These are phyloP conservation scores for Thinocorus orbignyianus DNA, from an alignment of 2,113 vertebrate species.

Conservation along the genomic window DNA sequence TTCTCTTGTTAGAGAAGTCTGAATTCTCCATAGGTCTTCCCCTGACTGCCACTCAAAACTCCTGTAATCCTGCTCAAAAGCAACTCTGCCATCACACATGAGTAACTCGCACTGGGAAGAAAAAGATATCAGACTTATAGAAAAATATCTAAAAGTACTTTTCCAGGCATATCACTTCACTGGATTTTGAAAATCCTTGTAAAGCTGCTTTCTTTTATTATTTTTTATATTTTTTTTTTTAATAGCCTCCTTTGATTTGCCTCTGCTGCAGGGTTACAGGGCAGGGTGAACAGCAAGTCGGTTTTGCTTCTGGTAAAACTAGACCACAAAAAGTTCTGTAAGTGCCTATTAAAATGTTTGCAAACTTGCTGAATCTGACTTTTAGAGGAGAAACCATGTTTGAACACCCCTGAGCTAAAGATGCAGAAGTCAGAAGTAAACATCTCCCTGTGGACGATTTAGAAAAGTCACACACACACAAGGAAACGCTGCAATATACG, in stretches of 20 bases:
- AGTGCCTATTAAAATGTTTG: not conserved
- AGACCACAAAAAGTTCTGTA: not conserved
- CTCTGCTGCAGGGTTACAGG: not conserved
- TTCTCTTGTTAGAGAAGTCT: not conserved
- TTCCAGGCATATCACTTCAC: not conserved
- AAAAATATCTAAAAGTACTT: not conserved
- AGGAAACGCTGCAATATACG: constrained; percentile 12
- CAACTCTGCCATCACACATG: not conserved
- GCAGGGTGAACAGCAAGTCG: not conserved
- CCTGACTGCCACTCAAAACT: not conserved
- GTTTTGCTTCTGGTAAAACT: not conserved
- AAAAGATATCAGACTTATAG: not conserved
- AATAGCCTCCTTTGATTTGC: not conserved
- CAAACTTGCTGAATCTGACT: not conserved
- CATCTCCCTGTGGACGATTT: not conserved
- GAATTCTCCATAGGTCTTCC: not conserved
- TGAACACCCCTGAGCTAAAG: not conserved
- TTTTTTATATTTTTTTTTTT: not conserved
- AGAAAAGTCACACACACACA: not conserved
- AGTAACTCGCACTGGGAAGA: not conserved
- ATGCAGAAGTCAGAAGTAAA: not conserved
- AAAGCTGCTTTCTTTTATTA: not conserved
- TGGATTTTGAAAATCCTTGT: not conserved
- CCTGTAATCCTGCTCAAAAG: not conserved
- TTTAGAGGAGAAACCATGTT: not conserved